Base-by-base conservation (phyloP, 2,797 vertebrate genomes). In the Epinephelus awoara region DNA sequence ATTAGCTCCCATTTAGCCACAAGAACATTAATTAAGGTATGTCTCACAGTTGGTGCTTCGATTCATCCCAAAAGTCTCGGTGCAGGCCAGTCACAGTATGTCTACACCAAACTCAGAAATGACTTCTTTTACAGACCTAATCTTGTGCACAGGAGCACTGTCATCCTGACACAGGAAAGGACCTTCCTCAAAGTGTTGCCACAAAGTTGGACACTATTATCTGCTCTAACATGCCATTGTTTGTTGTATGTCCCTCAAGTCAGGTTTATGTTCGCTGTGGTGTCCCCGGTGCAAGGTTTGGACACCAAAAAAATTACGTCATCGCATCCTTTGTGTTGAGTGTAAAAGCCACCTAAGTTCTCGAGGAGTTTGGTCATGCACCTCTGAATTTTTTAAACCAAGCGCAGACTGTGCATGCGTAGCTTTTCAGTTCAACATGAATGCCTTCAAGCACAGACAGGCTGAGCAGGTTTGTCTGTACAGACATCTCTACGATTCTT, bases 1-100 rank as follows among this genome's bases (percentile, higher is more conserved):
- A 64, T 77, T 49, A 63, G 19, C 57, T 72, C 15, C 25, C 38
- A n/a, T 67, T 57, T 18, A 59, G 55, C 17, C 8, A 29, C n/a
- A 15, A 21, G 2, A 58, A 23, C 38, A 54, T 34, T 17, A 54
- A 46, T 14, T 29, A 21, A 49, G 17, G 27, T 4, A 27, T n/a
- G 4, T 27, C 17, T 52, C 14, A 3, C n/a, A 40, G 9, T 25
- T 13, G 6, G 52, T 49, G 50, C 25, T 63, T 12, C 23, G 34
- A 7, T 50, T 49, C 21, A 34, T 69, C 21, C n/a, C 21, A 74
- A 42, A 38, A 8, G 25, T 42, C 38, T 27, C 17, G 10, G 18
- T 19, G 19, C 3, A 71, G n/a, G 58, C 13, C 23, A 50, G 38
- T 50, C 4, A 61, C 21, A 65, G 17, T 13, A 40, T 9, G 29